Base-by-base conservation (phyloP, 2,888 invertebrate genomes). In the Drosophila mettleri region DNA sequence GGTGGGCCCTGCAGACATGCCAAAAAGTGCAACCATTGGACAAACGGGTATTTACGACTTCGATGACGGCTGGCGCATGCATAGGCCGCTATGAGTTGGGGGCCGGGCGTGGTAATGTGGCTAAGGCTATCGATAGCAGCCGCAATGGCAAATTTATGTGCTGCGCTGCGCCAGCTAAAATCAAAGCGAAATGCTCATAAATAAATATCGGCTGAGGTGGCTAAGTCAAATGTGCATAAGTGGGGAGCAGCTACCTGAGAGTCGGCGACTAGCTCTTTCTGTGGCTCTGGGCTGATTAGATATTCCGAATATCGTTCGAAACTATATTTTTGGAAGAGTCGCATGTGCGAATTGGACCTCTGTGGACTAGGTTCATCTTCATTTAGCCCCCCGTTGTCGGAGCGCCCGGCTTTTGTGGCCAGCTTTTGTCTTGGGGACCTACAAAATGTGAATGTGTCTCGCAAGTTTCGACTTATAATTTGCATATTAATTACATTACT, bases 401-500 rank as follows among this genome's bases (percentile, higher is more conserved):
- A 55, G 46, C 55, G 48, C 33, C 24, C 24, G 54, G 52, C 18
- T 33, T 22, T 16, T n/a, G 41, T 22, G 29, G 29, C 16, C 66
- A 63, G 59, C 55, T 52, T 58, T 51, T 60, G 20, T 53, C 49
- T 64, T 43, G 45, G 59, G 27, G 65, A 68, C 39, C 57, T 51
- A 73, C 63, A 66, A 71, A 80, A 69, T 78, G 78, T 78, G 69
- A 80, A 79, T 82, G 69, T 82, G 69, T 69, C 67, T 76, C 65
- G 68, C 69, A 66, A 69, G 55, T 59, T 34, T 48, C 36, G 48
- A 65, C 67, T 79, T 76, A 71, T 82, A 87, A 86, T 86, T 86
- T 87, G 85, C 85, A 86, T 86, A 86, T 86, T 85, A 86, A 87
- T 86, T 86, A 86, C 83, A 86, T 86, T 76, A 78, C 69, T 57